phyloP scores from a whole-genome alignment of 2,113 vertebrate species.

The Plestiodon gilberti region DNA sequence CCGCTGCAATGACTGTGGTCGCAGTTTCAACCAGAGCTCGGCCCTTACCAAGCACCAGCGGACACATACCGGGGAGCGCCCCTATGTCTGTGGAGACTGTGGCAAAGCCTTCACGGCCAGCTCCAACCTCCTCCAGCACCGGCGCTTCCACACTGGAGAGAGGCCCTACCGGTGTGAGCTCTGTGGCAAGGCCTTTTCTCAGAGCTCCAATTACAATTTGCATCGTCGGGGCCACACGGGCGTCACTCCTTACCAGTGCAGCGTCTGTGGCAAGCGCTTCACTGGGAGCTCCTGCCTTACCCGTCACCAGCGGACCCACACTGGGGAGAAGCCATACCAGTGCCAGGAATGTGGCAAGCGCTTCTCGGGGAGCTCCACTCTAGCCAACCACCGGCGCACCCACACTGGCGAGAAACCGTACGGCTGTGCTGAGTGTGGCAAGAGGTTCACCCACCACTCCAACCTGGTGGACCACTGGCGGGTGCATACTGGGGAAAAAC shows the following conservation, averaged over 20 bases:
- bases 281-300: slow-evolving; percentile 54
- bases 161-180: slow-evolving; percentile 77
- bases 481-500: slow-evolving; percentile 43
- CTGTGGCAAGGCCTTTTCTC: slow-evolving; percentile 57
- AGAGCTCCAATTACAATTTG: slow-evolving; percentile 47
- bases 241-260: slow-evolving; percentile 52
- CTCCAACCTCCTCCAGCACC: slow-evolving; percentile 78
- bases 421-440: slow-evolving; percentile 38
- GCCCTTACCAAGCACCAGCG: slow-evolving; percentile 75
- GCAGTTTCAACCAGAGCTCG: slow-evolving; percentile 74
- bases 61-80: slow-evolving; percentile 66
- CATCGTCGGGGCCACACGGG: slow-evolving; percentile 55
- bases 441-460: slow-evolving; percentile 45
- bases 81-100: slow-evolving; percentile 72
- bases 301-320: slow-evolving; percentile 51
- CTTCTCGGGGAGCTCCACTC: slow-evolving; percentile 41
- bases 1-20: slow-evolving; percentile 71
- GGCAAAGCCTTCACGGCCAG: slow-evolving; percentile 77
- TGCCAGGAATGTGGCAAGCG: slow-evolving; percentile 51
- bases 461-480: slow-evolving; percentile 47
- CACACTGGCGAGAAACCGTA: slow-evolving; percentile 41
- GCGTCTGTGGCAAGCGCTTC: slow-evolving; percentile 48
- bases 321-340: slow-evolving; percentile 47
- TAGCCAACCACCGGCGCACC: slow-evolving; percentile 47
- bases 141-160: slow-evolving; percentile 76